Conservation (phyloP, 1,140 invertebrate genomes). For the Halictus rubicundus region DNA sequence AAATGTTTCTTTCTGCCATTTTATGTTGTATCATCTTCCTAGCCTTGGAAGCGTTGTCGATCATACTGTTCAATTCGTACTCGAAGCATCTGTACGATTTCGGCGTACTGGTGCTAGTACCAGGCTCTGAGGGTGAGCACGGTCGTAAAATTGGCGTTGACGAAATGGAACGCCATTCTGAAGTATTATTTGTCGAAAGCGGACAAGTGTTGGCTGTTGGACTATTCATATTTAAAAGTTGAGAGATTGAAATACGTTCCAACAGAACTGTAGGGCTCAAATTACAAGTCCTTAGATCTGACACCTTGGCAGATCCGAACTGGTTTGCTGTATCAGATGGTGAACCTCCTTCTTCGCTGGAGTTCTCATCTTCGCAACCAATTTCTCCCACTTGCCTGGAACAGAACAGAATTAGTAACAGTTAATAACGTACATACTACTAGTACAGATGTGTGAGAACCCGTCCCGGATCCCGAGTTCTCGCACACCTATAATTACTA, state of each 20-base stretch:
- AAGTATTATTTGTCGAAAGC: neutral
- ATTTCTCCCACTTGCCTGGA: slow-evolving; percentile 23
- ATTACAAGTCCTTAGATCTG: neutral
- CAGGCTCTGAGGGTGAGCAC: slow-evolving; percentile 39
- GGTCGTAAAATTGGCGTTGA: neutral
- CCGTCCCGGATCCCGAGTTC: too few species aligned
- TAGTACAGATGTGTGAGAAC: neutral
- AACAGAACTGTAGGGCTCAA: slow-evolving; percentile 61
- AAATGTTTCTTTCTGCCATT: neutral
- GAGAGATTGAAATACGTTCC: slow-evolving; percentile 57
- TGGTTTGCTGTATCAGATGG: neutral
- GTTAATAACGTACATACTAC: neutral
- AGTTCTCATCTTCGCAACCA: neutral
- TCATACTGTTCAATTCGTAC: neutral
- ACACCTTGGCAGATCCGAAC: neutral
- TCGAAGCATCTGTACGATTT: neutral
- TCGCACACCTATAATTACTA: neutral
- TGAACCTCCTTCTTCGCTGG: slow-evolving; percentile 1
- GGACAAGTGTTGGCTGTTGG: neutral
- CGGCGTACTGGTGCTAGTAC: slow-evolving; percentile 57
- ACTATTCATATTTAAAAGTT: neutral
- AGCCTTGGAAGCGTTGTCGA: neutral
- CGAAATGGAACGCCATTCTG: slow-evolving; percentile 6
- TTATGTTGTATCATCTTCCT: slow-evolving; percentile 6
- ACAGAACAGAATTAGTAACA: slow-evolving; percentile 3